Evolutionary conservation across 2,797 vertebrate genomes (phyloP).

Genomic region (Columba guinea): DNA sequence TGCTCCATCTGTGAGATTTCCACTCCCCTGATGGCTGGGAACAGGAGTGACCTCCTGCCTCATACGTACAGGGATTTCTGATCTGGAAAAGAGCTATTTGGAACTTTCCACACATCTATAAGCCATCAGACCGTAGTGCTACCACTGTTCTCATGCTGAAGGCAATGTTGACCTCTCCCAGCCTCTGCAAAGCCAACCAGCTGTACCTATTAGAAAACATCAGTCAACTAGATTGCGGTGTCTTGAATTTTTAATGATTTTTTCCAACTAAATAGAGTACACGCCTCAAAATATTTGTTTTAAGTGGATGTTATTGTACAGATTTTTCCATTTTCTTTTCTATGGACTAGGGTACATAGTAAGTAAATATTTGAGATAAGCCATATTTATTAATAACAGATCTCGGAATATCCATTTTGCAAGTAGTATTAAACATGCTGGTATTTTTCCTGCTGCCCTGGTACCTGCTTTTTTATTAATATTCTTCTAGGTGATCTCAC

Average conservation of each 20-base stretch:
- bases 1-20: not conserved
- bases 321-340: not conserved
- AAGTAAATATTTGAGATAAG: conserved; percentile 23
- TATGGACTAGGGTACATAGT: not conserved
- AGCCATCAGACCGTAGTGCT: not conserved
- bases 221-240: conserved; percentile 11
- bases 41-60: not conserved
- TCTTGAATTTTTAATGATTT: conserved; percentile 52
- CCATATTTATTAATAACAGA: not conserved
- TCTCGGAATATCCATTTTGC: not conserved
- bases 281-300: conserved; percentile 16
- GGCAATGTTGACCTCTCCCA: conserved; percentile 55
- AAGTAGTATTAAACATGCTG: not conserved
- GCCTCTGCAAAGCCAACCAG: conserved; percentile 24
- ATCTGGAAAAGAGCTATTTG: not conserved
- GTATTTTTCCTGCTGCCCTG: not conserved
- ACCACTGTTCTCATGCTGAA: not conserved
- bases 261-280: conserved; percentile 34
- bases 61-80: not conserved
- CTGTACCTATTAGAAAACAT: conserved; percentile 50
- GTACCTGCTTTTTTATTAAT: not conserved
- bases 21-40: not conserved
- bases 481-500: not conserved
- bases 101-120: not conserved
- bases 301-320: conserved; percentile 7